Evolutionary conservation across 2,888 invertebrate species (phyloP).

Genomic region (Papilio demoleus): DNA sequence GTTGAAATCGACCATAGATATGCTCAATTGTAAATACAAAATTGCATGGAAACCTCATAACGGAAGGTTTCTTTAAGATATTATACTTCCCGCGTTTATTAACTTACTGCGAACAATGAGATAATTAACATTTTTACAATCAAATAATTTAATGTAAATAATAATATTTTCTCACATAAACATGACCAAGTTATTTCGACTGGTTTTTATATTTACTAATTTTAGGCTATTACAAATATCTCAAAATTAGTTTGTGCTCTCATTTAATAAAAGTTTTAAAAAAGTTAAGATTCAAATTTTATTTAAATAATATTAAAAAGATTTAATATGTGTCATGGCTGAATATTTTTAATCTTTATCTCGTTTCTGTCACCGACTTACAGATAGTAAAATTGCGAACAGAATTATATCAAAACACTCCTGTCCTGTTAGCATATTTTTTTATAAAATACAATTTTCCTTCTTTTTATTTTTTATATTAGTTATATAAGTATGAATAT

Average conservation of each 20-base stretch:
- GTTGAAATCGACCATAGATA: too few species aligned
- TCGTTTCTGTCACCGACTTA: background rate
- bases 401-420: too few species aligned
- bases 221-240: background rate
- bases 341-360: slow-evolving; percentile 7
- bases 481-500: too few species aligned
- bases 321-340: background rate
- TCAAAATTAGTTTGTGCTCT: background rate
- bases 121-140: slow-evolving; percentile 14
- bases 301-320: background rate
- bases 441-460: too few species aligned
- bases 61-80: background rate
- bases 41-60: background rate
- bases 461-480: too few species aligned
- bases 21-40: too few species aligned
- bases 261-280: background rate
- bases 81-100: background rate
- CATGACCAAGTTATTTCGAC: background rate
- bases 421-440: too few species aligned
- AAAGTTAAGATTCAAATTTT: background rate
- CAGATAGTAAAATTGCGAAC: background rate
- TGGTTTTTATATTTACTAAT: background rate
- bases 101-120: slow-evolving; percentile 1
- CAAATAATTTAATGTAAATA: background rate
- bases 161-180: slow-evolving; percentile 7